Evolutionary conservation across 53 echinoderm and acorn worm species (phyloP).

Genomic region (Stichopus horrens): DNA sequence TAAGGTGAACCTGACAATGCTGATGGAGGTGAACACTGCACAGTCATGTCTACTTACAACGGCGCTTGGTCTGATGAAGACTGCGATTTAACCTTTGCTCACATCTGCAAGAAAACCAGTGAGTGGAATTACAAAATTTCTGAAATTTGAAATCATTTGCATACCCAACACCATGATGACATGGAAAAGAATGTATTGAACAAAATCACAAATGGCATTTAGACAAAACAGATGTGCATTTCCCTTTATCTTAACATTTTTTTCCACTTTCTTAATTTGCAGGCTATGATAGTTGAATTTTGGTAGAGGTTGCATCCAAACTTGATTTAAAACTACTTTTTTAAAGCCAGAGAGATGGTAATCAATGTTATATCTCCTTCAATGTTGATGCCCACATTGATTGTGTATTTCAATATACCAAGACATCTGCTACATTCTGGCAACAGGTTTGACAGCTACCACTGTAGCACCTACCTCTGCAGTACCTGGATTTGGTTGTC

Average conservation of each 20-base stretch:
- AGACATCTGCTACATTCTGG: neutral
- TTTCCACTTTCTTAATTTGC: too few species aligned
- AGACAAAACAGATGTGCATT: too few species aligned
- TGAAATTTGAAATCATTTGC: too few species aligned
- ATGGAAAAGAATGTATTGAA: too few species aligned
- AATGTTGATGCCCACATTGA: neutral
- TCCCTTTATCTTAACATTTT: too few species aligned
- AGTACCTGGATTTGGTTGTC: conserved; percentile 54
- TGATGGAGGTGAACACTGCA: conserved; percentile 52
- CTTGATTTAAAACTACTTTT: too few species aligned
- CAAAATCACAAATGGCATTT: too few species aligned
- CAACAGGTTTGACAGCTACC: conserved; percentile 16
- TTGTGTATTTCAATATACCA: neutral
- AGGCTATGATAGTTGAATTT: too few species aligned
- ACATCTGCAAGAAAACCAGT: conserved; percentile 73
- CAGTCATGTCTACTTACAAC: conserved; percentile 44
- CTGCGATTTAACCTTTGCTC: conserved; percentile 56
- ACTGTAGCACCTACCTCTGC: neutral
- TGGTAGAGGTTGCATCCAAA: too few species aligned
- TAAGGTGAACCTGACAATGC: conserved; percentile 64
- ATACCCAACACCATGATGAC: too few species aligned
- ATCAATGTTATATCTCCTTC: too few species aligned
- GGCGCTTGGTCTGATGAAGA: conserved; percentile 65
- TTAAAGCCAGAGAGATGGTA: too few species aligned
- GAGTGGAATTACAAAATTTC: neutral